phyloP scores from a whole-genome alignment of 2,888 invertebrate genomes.

The Chesias legatella region DNA sequence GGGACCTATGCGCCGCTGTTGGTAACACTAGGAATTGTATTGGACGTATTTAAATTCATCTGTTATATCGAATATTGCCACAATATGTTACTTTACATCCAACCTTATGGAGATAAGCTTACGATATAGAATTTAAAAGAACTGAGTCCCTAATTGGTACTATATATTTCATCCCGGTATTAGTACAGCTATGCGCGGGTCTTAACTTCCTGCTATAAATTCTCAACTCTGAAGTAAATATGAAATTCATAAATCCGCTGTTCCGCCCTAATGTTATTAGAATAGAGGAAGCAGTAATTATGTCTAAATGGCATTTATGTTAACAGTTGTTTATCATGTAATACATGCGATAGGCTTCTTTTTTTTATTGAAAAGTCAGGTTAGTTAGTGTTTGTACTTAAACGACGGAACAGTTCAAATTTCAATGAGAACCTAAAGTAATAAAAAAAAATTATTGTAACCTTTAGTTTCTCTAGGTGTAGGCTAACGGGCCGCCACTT shows the following conservation, averaged over 20 bases:
- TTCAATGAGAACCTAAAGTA: too few species aligned
- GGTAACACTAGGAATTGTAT: slow-evolving; percentile 14
- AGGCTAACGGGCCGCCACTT: too few species aligned
- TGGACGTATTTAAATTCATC: neutral
- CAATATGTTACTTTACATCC: too few species aligned
- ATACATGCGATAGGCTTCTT: slow-evolving; percentile 11
- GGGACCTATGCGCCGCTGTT: slow-evolving; percentile 46
- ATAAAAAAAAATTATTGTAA: too few species aligned
- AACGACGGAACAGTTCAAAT: too few species aligned
- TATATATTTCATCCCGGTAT: slow-evolving; percentile 28
- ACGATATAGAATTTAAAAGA: too few species aligned
- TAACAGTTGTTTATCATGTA: slow-evolving; percentile 24
- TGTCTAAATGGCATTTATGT: too few species aligned
- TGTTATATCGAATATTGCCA: too few species aligned
- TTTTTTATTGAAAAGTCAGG: slow-evolving; percentile 1
- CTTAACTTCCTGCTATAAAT: slow-evolving; percentile 44
- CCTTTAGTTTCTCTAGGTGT: too few species aligned
- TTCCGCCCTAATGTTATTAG: slow-evolving; percentile 36
- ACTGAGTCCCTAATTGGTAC: slow-evolving; percentile 16
- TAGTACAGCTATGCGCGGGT: slow-evolving; percentile 34
- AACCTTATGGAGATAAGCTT: too few species aligned
- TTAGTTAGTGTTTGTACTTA: too few species aligned
- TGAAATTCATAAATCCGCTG: slow-evolving; percentile 43
- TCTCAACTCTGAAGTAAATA: slow-evolving; percentile 48
- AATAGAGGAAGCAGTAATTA: slow-evolving; percentile 32